Evolutionary conservation across 2,113 vertebrate species (phyloP), one percentile per base, ranked within the genome.

Genomic region (Ondatra zibethicus): DNA sequence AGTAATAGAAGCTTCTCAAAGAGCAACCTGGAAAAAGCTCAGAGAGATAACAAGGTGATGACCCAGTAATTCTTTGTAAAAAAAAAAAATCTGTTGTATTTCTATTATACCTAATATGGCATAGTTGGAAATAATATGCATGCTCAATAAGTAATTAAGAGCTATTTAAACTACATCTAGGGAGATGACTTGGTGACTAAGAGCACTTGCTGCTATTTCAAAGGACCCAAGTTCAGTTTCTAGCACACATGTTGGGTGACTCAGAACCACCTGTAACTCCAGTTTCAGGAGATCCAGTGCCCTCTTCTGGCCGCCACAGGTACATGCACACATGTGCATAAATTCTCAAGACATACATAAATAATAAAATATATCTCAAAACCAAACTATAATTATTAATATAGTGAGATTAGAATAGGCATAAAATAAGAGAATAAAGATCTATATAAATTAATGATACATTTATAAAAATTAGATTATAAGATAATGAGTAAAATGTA

Each of bases 1-100:
- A 89, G 55, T 63, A 91, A 70, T 45, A 61, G 27, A 39, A 73
- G 91, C 66, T 86, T 89, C 93, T 95, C 55, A 94, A 93, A 94
- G 31, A 95, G 77, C 33, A 92, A 72, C 10, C 10, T 88, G 68
- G 31, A 90, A 91, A 86, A 91, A 27, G 75, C 39, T 92, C 17
- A 89, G 1, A 93, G 31, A 25, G 58, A 14, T 94, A 78, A 68
- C 31, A 23, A 85, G 11, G 65, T 11, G 21, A 66, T 66, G 45
- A 96, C 1, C 1, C 2, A 87, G 8, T 52, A 96, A 96, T 66
- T 93, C 29, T 78, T 81, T 63, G 13, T 65, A 84, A 89, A 92
- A 94, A 66, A 78, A 91, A 93, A 92, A 94, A 66, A 7, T 93
- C 0, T 0, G 3, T 91, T 95, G 81, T 63, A 66, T 89, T 81